phyloP scores from a whole-genome alignment of 2,113 vertebrate species.

The Bufo gargarizans region DNA sequence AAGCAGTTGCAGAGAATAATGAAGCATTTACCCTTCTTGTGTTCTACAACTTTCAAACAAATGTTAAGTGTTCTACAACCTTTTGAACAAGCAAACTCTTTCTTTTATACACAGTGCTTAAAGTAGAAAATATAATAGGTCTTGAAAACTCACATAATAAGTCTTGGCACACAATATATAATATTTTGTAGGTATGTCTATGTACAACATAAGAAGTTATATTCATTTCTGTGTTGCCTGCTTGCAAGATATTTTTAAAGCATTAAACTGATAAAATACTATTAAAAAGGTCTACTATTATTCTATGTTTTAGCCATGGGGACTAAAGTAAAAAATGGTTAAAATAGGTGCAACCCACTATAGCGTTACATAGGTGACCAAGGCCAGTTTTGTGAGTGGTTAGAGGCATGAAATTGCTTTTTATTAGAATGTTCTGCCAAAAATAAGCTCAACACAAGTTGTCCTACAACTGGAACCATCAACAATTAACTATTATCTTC shows the following conservation, averaged over 20 bases:
- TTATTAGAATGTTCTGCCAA: background rate
- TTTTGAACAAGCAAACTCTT: background rate
- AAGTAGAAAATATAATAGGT: constrained; percentile 24
- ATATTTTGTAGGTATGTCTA: constrained; percentile 25
- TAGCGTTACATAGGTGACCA: background rate
- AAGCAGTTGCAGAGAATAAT: background rate
- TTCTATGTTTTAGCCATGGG: background rate
- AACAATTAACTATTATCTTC: background rate
- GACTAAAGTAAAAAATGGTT: background rate
- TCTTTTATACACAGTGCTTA: constrained; percentile 52
- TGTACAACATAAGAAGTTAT: constrained; percentile 24
- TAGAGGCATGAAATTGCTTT: too few relatives aligned
- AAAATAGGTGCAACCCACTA: background rate
- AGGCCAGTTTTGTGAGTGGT: too few relatives aligned
- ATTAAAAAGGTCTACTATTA: background rate
- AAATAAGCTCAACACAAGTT: background rate
- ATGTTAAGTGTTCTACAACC: constrained; percentile 9
- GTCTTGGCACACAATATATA: constrained; percentile 29
- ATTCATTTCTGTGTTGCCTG: background rate
- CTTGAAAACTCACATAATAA: constrained; percentile 21
- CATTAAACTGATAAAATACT: background rate
- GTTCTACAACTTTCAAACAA: constrained; percentile 15
- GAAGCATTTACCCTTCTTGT: background rate
- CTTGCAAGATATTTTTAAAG: background rate
- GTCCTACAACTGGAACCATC: background rate